Evolutionary conservation across 2,113 vertebrate genomes (phyloP), one percentile per base, ranked within the genome.

Genomic region (Phodopus roborovskii): DNA sequence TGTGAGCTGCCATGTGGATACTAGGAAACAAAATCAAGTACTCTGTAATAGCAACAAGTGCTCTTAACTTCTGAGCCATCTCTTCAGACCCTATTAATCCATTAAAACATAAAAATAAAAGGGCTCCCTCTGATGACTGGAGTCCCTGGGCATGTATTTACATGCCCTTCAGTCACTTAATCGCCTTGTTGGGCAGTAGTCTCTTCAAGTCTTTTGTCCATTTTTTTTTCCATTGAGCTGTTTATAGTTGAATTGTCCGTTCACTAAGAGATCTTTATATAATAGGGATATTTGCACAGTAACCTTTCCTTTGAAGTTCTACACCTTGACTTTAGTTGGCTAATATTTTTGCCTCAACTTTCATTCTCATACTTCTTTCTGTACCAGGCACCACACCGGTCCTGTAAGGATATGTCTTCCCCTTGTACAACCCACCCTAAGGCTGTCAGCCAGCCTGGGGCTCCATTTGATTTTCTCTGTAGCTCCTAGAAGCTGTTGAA

Each of bases 181-280:
- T 90, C 45, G 2, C 64, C 50, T 90, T n/a, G 87, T 95, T 77
- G 83, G 87, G 86, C 45, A 91, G 58, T 75, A 60, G 42, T 45
- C 42, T 60, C 11, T 79, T 91, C 82, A 66, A 56, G 33, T 87
- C 60, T 77, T 92, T 95, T 85, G 53, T 24, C 62, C 20, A 39
- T 30, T 73, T 71, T 50, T 33, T 82, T 95, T 26, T 26, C 70
- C 45, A 0, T 85, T 84, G 82, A 60, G 16, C 39, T 90, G 12
- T 93, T 96, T 81, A 71, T 66, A 88, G 56, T 77, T 93, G 75
- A 89, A 66, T 50, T 79, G 53, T 96, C 92, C 66, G 79, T 70
- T 82, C 33, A 74, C 19, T 45, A 62, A 50, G 33, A 96, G 19
- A 70, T 90, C 90, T 95, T 91, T 88, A 64, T 81, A 48, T 81